These are phyloP conservation scores for Cacatua alba DNA, from an alignment of 2,113 vertebrate genomes.

Conservation along the genomic window DNA sequence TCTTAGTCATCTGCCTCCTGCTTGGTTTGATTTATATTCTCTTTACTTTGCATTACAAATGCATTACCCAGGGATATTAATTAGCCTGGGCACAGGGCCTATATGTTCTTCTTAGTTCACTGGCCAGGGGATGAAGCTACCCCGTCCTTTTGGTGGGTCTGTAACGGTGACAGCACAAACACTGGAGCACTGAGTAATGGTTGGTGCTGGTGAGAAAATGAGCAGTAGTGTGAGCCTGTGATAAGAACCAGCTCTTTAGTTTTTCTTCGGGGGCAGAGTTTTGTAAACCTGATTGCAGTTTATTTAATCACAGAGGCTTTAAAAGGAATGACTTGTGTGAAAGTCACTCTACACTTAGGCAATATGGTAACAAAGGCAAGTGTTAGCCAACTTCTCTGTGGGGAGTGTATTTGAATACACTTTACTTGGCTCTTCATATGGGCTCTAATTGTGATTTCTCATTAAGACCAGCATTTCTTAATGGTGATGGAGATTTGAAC, in stretches of 20 bases:
- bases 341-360: neutral
- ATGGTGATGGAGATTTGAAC: neutral
- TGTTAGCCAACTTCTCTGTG: constrained; percentile 10
- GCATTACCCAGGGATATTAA: neutral
- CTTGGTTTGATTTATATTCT: neutral
- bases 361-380: constrained; percentile 1
- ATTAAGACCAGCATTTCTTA: constrained; percentile 1
- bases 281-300: constrained; percentile 15
- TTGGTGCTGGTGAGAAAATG: neutral
- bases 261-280: neutral
- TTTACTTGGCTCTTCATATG: constrained; percentile 17
- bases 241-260: neutral
- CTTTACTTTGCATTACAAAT: neutral
- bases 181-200: neutral
- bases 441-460: constrained; percentile 25
- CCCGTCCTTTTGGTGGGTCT: neutral
- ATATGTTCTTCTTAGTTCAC: neutral
- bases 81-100: neutral
- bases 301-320: constrained; percentile 43
- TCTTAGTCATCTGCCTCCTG: neutral
- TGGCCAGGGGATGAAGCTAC: neutral
- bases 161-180: neutral
- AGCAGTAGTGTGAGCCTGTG: neutral
- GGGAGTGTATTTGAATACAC: constrained; percentile 15
- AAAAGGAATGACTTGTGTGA: constrained; percentile 6